Evolutionary conservation across 2,888 invertebrate species (phyloP).

Genomic region (Dorcus parallelipipedus): DNA sequence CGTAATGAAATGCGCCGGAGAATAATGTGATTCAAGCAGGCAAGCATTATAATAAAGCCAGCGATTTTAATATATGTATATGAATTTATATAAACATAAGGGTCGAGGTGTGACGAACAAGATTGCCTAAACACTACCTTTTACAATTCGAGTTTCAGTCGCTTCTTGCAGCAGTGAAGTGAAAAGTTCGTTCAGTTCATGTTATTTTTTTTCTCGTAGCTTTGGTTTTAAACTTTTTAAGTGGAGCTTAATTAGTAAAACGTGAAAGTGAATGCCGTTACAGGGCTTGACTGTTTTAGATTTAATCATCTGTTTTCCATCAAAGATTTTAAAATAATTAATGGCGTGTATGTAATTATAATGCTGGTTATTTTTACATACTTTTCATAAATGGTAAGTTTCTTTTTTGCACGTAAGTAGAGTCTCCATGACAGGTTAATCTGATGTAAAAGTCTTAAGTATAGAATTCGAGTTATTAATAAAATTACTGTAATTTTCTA

Average conservation of each 20-base stretch:
- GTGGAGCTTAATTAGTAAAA: too few relatives aligned
- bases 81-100: constrained; percentile 42
- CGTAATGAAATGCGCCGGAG: constrained; percentile 34
- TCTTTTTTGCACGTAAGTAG: too few relatives aligned
- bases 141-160: constrained; percentile 2
- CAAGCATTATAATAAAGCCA: constrained; percentile 26
- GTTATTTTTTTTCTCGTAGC: neutral
- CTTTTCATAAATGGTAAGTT: too few relatives aligned
- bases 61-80: constrained; percentile 33
- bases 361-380: too few relatives aligned
- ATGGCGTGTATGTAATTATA: too few relatives aligned
- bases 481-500: too few relatives aligned
- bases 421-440: neutral
- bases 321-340: too few relatives aligned
- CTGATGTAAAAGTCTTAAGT: constrained; percentile 3
- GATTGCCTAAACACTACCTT: constrained; percentile 38
- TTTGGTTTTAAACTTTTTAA: too few relatives aligned
- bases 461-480: neutral
- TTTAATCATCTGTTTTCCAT: neutral
- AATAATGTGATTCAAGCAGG: constrained; percentile 29
- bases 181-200: neutral
- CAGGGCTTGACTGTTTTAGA: too few relatives aligned
- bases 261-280: neutral
- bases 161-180: constrained; percentile 4
- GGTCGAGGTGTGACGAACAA: constrained; percentile 50